A percentile compares a stretch with the other conserved stretches of the same genome.
phyloP scores from a whole-genome alignment of 2,113 vertebrate genomes.

The Etia nguti region DNA sequence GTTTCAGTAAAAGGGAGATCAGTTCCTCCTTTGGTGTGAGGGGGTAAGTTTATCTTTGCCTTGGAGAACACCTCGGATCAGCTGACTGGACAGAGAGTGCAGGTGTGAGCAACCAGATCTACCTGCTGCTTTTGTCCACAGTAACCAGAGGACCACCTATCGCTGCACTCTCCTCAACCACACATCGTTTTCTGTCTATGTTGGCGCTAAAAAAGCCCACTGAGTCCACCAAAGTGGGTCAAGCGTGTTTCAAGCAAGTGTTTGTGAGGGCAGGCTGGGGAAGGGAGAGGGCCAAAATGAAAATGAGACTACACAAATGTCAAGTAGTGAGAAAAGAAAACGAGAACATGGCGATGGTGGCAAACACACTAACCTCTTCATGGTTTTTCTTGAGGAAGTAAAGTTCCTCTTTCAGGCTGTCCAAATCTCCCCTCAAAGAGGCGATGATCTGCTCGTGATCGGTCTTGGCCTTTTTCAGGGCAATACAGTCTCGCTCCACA shows the following conservation, averaged over 20 bases:
- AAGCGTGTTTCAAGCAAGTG: not conserved
- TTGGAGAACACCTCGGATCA: slow-evolving; percentile 7
- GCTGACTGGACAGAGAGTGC: slow-evolving; percentile 20
- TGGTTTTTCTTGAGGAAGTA: slow-evolving; percentile 88
- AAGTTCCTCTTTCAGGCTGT: slow-evolving; percentile 86
- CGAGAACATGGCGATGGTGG: not conserved
- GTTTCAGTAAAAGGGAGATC: not conserved
- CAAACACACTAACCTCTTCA: slow-evolving; percentile 76
- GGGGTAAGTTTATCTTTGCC: slow-evolving; percentile 9
- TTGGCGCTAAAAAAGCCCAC: not conserved
- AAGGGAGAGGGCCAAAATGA: not conserved
- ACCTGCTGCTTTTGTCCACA: slow-evolving; percentile 33
- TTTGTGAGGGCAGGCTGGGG: not conserved
- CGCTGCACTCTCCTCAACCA: not conserved
- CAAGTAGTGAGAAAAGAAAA: not conserved
- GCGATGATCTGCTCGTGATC: slow-evolving; percentile 82
- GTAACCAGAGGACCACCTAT: slow-evolving; percentile 48
- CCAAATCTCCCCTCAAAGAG: slow-evolving; percentile 83
- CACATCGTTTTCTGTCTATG: not conserved
- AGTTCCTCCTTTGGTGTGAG: not conserved
- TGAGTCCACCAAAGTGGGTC: slow-evolving; percentile 38
- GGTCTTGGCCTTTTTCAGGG: slow-evolving; percentile 81
- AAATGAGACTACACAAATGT: slow-evolving; percentile 26
- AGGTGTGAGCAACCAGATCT: slow-evolving; percentile 49
- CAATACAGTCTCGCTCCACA: slow-evolving; percentile 84